Conservation (phyloP, 1,140 invertebrate genomes). For the Cydia fagiglandana region DNA sequence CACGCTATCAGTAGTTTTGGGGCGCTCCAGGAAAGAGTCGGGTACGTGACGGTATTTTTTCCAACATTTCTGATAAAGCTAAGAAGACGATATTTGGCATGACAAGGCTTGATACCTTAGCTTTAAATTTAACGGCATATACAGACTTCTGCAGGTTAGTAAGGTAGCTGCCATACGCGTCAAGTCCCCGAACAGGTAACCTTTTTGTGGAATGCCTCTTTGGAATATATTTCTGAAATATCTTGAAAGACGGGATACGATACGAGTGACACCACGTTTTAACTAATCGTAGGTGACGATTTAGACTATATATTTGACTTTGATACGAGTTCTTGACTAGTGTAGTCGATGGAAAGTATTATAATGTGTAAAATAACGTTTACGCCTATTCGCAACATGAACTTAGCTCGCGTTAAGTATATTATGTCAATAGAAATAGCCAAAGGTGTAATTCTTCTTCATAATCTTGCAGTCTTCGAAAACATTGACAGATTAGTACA, state of each 20-base stretch:
- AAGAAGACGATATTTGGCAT: too few relatives aligned
- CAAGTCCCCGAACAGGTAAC: too few relatives aligned
- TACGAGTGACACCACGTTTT: background rate
- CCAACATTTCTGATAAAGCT: too few relatives aligned
- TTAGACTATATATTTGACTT: background rate
- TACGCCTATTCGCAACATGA: conserved; percentile 7
- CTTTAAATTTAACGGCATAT: too few relatives aligned
- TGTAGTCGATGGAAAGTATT: background rate
- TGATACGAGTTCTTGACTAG: background rate
- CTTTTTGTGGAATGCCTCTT: too few relatives aligned
- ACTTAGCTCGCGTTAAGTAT: conserved; percentile 4
- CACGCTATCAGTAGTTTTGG: too few relatives aligned
- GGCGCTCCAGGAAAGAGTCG: too few relatives aligned
- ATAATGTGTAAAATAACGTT: background rate
- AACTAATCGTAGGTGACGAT: background rate
- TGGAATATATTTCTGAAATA: too few relatives aligned
- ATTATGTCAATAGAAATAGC: background rate
- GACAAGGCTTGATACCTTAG: too few relatives aligned
- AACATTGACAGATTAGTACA: background rate
- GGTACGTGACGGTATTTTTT: too few relatives aligned
- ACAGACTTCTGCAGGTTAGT: too few relatives aligned
- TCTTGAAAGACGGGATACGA: background rate
- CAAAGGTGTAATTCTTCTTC: conserved; percentile 2
- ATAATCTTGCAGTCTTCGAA: background rate
- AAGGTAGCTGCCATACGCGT: too few relatives aligned